Percentiles rank a stretch among this genome's conserved stretches.
Evolutionary conservation across 1,140 invertebrate species (phyloP).

Genomic region (Oedothorax gibbosus): DNA sequence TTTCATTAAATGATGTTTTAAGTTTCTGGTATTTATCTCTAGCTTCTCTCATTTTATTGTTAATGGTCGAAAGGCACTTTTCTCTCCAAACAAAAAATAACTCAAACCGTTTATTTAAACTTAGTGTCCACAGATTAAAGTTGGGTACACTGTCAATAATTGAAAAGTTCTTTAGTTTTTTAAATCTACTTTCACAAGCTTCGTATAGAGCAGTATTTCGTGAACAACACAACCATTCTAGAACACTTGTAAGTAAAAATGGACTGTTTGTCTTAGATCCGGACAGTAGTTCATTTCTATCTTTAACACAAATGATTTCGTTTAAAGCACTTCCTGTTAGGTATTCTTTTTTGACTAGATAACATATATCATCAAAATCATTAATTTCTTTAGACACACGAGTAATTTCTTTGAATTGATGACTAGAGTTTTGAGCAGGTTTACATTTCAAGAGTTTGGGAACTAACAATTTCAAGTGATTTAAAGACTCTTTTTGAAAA

Average conservation of each 20-base stretch:
- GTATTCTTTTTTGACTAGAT: conserved; percentile 3
- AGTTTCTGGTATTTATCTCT: conserved; percentile 1
- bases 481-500: neutral
- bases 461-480: neutral
- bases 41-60: neutral
- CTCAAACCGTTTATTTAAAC: neutral
- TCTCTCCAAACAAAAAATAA: conserved; percentile 18
- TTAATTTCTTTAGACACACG: neutral
- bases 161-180: neutral
- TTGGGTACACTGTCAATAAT: neutral
- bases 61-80: neutral
- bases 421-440: neutral
- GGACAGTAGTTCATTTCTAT: neutral
- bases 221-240: conserved; percentile 33
- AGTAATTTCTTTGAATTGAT: neutral
- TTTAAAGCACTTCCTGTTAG: conserved; percentile 9
- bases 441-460: neutral
- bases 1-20: neutral
- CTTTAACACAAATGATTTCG: neutral
- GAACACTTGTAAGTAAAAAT: neutral
- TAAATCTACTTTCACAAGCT: neutral
- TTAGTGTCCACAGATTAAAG: conserved; percentile 16
- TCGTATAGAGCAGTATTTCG: conserved; percentile 10
- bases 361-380: neutral
- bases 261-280: neutral